Evolutionary conservation across 1,140 invertebrate species (phyloP).

Genomic region (Xylocopa sonorina): DNA sequence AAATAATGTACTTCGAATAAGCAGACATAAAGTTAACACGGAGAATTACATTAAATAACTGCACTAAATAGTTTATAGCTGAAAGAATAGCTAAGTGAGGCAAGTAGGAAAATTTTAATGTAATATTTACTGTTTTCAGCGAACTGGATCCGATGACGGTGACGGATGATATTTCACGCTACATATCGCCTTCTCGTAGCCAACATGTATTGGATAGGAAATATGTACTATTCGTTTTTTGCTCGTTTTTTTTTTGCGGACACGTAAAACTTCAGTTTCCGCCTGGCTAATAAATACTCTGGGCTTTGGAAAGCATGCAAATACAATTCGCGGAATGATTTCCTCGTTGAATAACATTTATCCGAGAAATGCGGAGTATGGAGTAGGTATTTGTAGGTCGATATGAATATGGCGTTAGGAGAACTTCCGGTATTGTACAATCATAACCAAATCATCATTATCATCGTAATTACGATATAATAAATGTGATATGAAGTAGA

Average conservation of each 20-base stretch:
- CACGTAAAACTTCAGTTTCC: constrained; percentile 39
- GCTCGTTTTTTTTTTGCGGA: not conserved
- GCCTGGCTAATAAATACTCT: constrained; percentile 72
- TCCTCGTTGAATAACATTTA: not conserved
- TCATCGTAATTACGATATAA: not conserved
- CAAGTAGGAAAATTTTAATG: constrained; percentile 50
- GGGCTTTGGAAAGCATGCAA: constrained; percentile 34
- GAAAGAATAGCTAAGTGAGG: constrained; percentile 32
- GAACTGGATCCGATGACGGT: constrained; percentile 71
- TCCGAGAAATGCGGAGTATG: not conserved
- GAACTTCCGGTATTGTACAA: not conserved
- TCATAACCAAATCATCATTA: not conserved
- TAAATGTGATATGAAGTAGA: not conserved
- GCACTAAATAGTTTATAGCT: constrained; percentile 29
- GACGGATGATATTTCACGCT: constrained; percentile 63
- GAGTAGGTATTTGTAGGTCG: not conserved
- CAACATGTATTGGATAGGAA: constrained; percentile 19
- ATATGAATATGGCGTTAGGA: not conserved
- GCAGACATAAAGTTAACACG: too few species aligned
- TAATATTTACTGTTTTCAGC: constrained; percentile 68
- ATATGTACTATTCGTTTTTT: constrained; percentile 9
- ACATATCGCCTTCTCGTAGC: constrained; percentile 30
- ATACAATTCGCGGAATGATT: constrained; percentile 5
- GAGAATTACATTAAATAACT: too few species aligned
- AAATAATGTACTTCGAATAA: not conserved